Base-by-base conservation (phyloP, 2,888 invertebrate species). In the Drosophila setosimentum region DNA sequence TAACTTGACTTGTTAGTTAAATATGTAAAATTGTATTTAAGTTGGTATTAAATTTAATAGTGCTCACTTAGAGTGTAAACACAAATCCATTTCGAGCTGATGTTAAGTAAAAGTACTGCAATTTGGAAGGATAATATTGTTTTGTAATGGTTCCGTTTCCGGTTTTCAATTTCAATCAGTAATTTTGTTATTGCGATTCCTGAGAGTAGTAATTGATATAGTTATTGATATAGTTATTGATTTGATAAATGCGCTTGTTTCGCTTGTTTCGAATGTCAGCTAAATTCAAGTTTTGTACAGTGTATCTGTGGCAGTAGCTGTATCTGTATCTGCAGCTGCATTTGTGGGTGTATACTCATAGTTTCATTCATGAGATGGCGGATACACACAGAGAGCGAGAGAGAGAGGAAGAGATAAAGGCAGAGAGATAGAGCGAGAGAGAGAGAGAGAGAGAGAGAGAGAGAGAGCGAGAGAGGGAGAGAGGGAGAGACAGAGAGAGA, bases 311-410 rank as follows among this genome's bases (percentile, higher is more conserved):
- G 29, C 50, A 18, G 50, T 30, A 32, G 51, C 50, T 11, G 1
- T 35, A 13, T 18, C 32, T 30, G 75, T 64, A 57, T 16, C 45
- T 24, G 63, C 54, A 37, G 35, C 35, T 40, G 66, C 78, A 67
- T 68, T 68, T 71, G 78, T 78, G 78, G 78, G 78, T 78, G 78
- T 78, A 54, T 68, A 63, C 30, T 49, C 62, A 49, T 33, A 62
- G 65, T 64, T 37, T 35, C 71, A 69, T 77, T 75, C 68, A 70
- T 65, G 77, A 60, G 59, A 82, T 81, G 79, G 80, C 81, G 81
- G 70, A 58, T 40, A 61, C 42, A 55, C 61, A 32, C 62, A 49
- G 60, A 51, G 61, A 65, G 62, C 42, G n/a, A 61, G 60, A 72
- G 48, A 61, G 60, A 77, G 48, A 35, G 13, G 13, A 1, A 24